Conservation (phyloP, 1,140 invertebrate species). For the Lerema accius region DNA sequence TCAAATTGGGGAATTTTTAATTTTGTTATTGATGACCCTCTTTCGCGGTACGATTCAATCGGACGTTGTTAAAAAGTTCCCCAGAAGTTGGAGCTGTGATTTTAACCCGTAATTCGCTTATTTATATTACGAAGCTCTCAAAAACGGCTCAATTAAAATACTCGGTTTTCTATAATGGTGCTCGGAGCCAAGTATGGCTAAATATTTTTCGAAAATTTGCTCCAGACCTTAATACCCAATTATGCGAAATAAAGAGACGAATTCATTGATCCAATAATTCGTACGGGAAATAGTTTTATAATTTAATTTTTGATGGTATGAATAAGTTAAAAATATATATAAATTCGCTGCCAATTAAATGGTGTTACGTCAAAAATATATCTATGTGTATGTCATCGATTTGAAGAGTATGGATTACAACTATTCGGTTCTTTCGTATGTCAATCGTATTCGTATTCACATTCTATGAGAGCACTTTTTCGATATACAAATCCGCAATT, state of each 20-base stretch:
- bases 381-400: neutral
- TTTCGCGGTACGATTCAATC: slow-evolving; percentile 63
- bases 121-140: slow-evolving; percentile 56
- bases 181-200: slow-evolving; percentile 28
- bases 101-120: slow-evolving; percentile 60
- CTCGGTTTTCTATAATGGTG: slow-evolving; percentile 29
- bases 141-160: slow-evolving; percentile 45
- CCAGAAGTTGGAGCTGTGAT: slow-evolving; percentile 55
- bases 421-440: too few species aligned
- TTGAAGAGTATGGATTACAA: neutral
- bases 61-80: slow-evolving; percentile 71
- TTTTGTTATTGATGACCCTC: slow-evolving; percentile 80
- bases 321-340: neutral
- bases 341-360: slow-evolving; percentile 1
- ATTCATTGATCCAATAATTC: slow-evolving; percentile 21
- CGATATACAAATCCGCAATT: too few species aligned
- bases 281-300: neutral
- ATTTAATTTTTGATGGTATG: slow-evolving; percentile 10
- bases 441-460: too few species aligned
- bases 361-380: neutral
- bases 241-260: slow-evolving; percentile 33
- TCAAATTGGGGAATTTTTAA: slow-evolving; percentile 81
- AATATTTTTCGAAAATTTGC: slow-evolving; percentile 35
- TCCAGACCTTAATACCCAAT: slow-evolving; percentile 30
- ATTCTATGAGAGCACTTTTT: neutral